Base-by-base conservation (phyloP, 2,888 invertebrate species). In the Phania funesta region DNA sequence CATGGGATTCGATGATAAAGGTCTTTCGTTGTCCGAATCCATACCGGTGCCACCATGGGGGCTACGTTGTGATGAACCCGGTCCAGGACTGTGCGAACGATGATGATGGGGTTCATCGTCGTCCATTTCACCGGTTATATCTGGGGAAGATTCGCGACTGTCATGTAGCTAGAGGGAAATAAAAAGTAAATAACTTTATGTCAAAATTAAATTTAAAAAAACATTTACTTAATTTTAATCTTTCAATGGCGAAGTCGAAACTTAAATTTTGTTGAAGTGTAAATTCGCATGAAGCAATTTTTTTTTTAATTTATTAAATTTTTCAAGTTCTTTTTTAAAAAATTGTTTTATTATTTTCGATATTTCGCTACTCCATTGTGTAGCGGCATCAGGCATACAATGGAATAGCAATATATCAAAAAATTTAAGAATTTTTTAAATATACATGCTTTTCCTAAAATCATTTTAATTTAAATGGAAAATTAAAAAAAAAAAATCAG, bases 141-240 rank as follows among this genome's bases (percentile, higher is more conserved):
- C 91, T 7, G 92, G 92, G 24, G 91, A 91, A 26, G 91, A 91
- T 80, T 91, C 91, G 29, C 91, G 88, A 20, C 91, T 91, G 76
- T 91, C 90, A 48, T 91, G 91, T 29, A 90, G 87, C 90, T 91
- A 11, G 11, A 56, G 13, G 54, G 1, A 62, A 60, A 18, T 16
- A 35, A 35, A 35, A 35, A 35, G 35, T 9, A 9, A 35, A 9
- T 8, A 35, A 9, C 35, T 5, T 35, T 7, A 35, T 35, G 2
- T 35, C 2, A 35, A 35, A 11, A 11, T 35, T 5, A 26, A 26
- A 26, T n/a, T n/a, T 26, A 26, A 26, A 26, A 5, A 26, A 26
- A 26, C 3, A 26, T 26, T 26, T n/a, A n/a, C n/a, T 26, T 26
- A 26, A 26, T 26, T 26, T 26, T 6, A 6, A 6, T 26, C 11